Conservation (phyloP, 1,140 invertebrate species). For the Drosophila kikkawai region DNA sequence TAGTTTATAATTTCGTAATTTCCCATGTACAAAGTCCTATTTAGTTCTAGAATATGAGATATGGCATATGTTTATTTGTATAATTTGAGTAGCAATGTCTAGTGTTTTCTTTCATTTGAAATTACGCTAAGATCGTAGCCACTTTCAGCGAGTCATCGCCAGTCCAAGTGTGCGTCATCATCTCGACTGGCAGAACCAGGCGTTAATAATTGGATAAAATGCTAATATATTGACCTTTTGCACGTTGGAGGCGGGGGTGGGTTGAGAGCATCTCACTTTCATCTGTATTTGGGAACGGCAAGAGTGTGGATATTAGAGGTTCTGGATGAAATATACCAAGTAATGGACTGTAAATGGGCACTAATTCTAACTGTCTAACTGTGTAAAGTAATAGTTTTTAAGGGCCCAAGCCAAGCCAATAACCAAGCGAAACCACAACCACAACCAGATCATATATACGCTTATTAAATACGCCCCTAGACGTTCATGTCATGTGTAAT, state of each 20-base stretch:
- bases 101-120: constrained; percentile 24
- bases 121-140: constrained; percentile 32
- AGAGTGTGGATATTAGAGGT: constrained; percentile 25
- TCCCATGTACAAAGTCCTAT: constrained; percentile 52
- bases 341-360: constrained; percentile 25
- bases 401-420: constrained; percentile 21
- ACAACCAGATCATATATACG: constrained; percentile 41
- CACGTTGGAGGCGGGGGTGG: not conserved
- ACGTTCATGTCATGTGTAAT: constrained; percentile 45
- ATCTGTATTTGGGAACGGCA: not conserved
- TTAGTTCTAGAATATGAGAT: constrained; percentile 46
- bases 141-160: constrained; percentile 21
- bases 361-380: constrained; percentile 41
- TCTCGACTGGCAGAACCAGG: constrained; percentile 8
- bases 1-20: constrained; percentile 28
- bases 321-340: constrained; percentile 23
- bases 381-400: constrained; percentile 37
- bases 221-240: constrained; percentile 48
- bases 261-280: not conserved
- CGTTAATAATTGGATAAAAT: constrained; percentile 38
- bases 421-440: constrained; percentile 29
- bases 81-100: constrained; percentile 39
- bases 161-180: constrained; percentile 21
- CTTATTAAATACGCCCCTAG: constrained; percentile 50
- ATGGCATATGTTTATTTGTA: constrained; percentile 47